phyloP scores from a whole-genome alignment of 1,140 invertebrate species.

The Drosophila tsacasi region DNA sequence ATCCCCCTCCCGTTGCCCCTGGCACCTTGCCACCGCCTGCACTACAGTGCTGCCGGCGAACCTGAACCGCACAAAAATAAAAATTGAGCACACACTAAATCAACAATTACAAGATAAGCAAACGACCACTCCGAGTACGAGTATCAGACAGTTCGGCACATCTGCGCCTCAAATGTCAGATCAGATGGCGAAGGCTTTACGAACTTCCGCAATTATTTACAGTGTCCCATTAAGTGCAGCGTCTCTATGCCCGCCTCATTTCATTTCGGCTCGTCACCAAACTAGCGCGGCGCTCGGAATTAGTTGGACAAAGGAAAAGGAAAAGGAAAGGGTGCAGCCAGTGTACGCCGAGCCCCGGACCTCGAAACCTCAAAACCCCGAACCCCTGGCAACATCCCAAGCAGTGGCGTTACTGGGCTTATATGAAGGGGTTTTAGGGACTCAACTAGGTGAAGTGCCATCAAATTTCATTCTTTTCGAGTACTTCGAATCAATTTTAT shows the following conservation, averaged over 20 bases:
- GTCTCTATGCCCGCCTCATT: conserved; percentile 57
- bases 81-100: conserved; percentile 81
- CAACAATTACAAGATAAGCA: conserved; percentile 82
- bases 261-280: conserved; percentile 44
- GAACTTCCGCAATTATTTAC: conserved; percentile 81
- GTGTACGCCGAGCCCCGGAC: conserved; percentile 16
- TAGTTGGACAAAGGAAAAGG: conserved; percentile 49
- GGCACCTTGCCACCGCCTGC: conserved; percentile 21
- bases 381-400: conserved; percentile 16
- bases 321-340: conserved; percentile 60
- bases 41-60: conserved; percentile 34
- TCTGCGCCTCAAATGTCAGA: conserved; percentile 61
- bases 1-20: conserved; percentile 13
- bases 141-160: conserved; percentile 33
- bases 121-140: conserved; percentile 30
- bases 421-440: not conserved
- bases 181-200: conserved; percentile 24
- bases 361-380: conserved; percentile 13
- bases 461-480: not conserved
- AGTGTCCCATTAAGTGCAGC: conserved; percentile 69
- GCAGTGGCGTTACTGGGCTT: not conserved
- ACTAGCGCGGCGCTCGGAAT: conserved; percentile 41
- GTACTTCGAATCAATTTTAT: not conserved
- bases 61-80: conserved; percentile 63
- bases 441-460: not conserved